Evolutionary conservation across 2,888 invertebrate species (phyloP), one percentile per base, ranked within the genome.

Genomic region (Brachylomia viminalis): DNA sequence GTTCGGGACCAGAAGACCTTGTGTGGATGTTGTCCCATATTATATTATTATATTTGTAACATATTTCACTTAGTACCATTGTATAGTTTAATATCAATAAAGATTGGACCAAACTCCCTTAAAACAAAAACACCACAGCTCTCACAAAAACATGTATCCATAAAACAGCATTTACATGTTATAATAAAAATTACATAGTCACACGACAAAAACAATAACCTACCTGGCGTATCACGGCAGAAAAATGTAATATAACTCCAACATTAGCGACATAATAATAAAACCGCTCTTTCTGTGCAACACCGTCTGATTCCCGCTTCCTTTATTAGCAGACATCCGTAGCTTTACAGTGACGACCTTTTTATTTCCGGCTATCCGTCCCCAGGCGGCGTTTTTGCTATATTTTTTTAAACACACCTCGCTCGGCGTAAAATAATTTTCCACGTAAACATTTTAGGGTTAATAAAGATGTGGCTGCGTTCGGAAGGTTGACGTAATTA

Each of bases 221-320:
- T 78, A 67, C 72, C 79, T 70, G 79, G 65, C 61, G 75, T 68
- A 64, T 69, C 42, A 54, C 61, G 71, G 33, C 72, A 68, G 66
- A 87, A 89, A 91, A 89, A 86, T 79, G 83, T 89, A 91, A 92
- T 92, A 92, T 86, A 92, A 86, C 90, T 83, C 85, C 87, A 87
- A 93, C 94, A 94, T 95, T 94, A 94, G 92, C 90, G 90, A 91
- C 93, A 92, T 95, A 93, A 94, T 95, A 95, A 95, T 95, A 95
- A 95, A 95, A 92, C 88, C 91, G 91, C 90, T 92, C 90, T 90
- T 90, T 91, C 88, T 91, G 90, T 89, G 90, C 89, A 87, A 90
- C 92, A 86, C 73, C 75, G 83, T 81, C 92, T 92, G 94, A 94
- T 94, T 93, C 92, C 86, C 90, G 89, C 90, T 92, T 92, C 93